Base-by-base conservation (phyloP, 37 sponge, comb jelly and placozoan genomes). In the Cliona cf. orientalis region DNA sequence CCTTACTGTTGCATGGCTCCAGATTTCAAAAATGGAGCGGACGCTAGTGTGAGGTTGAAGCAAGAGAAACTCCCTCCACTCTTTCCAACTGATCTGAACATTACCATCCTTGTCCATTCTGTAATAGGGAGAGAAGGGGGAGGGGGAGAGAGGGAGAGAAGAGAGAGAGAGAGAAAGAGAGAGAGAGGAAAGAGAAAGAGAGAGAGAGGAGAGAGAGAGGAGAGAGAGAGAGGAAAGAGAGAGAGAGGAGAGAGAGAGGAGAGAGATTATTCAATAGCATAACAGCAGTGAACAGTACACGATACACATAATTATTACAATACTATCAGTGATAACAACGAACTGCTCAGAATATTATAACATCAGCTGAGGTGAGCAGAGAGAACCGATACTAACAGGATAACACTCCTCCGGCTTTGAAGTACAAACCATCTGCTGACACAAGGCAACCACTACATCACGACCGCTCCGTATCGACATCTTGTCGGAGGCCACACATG, bases 101-200 rank as follows among this genome's bases (percentile, higher is more conserved):
- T 90, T 90, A 2, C 95, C 97, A 78, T 96, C 92, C 21, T 80
- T 89, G 58, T 96, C 94, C 86, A 98, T 90, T 58, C 97, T 97
- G 64, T 2, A 42, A 0, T n/a, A n/a, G n/a, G n/a, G n/a, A n/a
- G n/a, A n/a, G n/a, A n/a, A n/a, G n/a, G n/a, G 5, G 1, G n/a
- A 5, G 25, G 69, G 22, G 28, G 37, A 42, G 45, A 55, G 31
- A 36, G 3, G 46, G 31, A 63, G 62, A 23, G 75, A 45, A 46
- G 58, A 31, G 34, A 34, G 58, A 21, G 58, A 3, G 32, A 59
- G 76, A 55, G 60, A 59, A 34, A 37, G 32, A 32, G n/a, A 17
- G 29, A 9, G 5, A 3, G 14, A 23, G 40, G 1, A 45, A 5
- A n/a, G 2, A 42, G 71, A 35, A 12, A 3, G 38, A 9, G 65